Evolutionary conservation across 2,113 vertebrate genomes (phyloP).

Genomic region (Bambusicola thoracicus): DNA sequence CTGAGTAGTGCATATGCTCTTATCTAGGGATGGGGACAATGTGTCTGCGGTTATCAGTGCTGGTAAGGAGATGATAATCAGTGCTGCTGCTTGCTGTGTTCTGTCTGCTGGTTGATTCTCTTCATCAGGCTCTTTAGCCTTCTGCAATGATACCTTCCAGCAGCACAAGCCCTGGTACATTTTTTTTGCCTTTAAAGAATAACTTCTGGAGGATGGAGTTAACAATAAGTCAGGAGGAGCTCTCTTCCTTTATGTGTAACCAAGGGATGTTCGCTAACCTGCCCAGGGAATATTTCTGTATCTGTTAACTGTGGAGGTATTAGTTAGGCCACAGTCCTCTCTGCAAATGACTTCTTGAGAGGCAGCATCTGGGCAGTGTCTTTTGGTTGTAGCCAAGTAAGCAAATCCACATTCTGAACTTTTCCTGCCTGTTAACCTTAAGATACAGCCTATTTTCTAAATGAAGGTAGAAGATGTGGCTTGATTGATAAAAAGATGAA

Average conservation of each 20-base stretch:
- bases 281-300: background rate
- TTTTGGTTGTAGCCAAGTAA: background rate
- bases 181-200: background rate
- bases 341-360: background rate
- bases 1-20: background rate
- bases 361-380: background rate
- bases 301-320: background rate
- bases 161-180: background rate
- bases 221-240: constrained; percentile 4
- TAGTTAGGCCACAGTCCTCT: background rate
- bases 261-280: background rate
- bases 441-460: background rate
- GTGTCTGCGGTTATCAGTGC: background rate
- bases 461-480: background rate
- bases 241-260: background rate
- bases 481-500: background rate
- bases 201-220: background rate
- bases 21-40: background rate
- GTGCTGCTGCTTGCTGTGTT: background rate
- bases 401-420: background rate
- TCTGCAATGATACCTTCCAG: background rate
- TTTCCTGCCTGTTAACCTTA: background rate
- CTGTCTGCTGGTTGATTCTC: background rate
- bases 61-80: background rate
- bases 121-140: background rate